phyloP scores from a whole-genome alignment of 2,888 invertebrate species.

The Drosophila mayaguana region DNA sequence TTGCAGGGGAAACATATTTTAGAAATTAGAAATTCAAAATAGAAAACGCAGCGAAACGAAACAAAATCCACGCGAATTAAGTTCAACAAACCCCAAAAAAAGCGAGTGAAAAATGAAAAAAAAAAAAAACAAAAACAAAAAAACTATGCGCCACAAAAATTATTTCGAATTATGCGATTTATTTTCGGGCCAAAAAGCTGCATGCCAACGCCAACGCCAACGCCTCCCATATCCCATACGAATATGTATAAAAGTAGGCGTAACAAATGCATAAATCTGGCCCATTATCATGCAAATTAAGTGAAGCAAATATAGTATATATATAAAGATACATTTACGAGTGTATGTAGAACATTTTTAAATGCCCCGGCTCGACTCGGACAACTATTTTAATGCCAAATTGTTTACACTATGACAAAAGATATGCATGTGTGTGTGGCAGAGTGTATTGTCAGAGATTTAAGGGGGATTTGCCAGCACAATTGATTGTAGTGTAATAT shows the following conservation, averaged over 20 bases:
- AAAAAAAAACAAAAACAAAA: neutral
- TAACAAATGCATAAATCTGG: slow-evolving; percentile 55
- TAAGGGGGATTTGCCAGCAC: slow-evolving; percentile 1
- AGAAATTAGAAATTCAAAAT: slow-evolving; percentile 41
- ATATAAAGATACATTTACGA: slow-evolving; percentile 18
- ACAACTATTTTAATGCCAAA: slow-evolving; percentile 51
- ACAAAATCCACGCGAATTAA: slow-evolving; percentile 42
- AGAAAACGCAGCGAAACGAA: slow-evolving; percentile 38
- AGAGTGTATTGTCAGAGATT: slow-evolving; percentile 10
- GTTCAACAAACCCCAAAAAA: slow-evolving; percentile 70
- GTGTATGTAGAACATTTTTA: slow-evolving; percentile 37
- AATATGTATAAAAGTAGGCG: slow-evolving; percentile 50
- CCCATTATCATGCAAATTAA: slow-evolving; percentile 69
- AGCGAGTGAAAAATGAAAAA: slow-evolving; percentile 4
- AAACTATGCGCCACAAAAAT: slow-evolving; percentile 47
- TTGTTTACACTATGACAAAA: slow-evolving; percentile 41
- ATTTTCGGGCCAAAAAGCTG: slow-evolving; percentile 54
- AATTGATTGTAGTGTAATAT: slow-evolving; percentile 18
- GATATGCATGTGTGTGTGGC: slow-evolving; percentile 2
- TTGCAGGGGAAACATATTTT: neutral
- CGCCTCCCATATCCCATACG: slow-evolving; percentile 16
- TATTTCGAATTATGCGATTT: slow-evolving; percentile 69
- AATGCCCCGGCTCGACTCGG: slow-evolving; percentile 31
- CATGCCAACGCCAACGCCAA: slow-evolving; percentile 15
- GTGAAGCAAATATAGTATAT: slow-evolving; percentile 39